Evolutionary conservation across 2,888 invertebrate species (phyloP), one percentile per base, ranked within the genome.

Genomic region (Lepidocyrtoides sp.): DNA sequence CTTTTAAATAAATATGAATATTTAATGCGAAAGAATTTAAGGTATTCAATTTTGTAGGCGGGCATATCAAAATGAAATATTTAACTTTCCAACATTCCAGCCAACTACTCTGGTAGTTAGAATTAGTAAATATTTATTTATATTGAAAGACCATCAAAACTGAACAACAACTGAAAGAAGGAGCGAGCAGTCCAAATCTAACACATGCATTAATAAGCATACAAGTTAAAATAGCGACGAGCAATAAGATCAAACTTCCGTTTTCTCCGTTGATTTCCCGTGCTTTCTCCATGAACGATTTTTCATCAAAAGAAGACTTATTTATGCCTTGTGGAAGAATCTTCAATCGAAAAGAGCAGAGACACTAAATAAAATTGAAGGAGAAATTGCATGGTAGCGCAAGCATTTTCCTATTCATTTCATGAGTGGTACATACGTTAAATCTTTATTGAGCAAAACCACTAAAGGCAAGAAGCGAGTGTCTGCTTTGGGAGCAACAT

Each of bases 201-300:
- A n/a, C n/a, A n/a, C 7, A 36, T n/a, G 14, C 66, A 66, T 66
- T 66, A 66, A 36, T 20, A 44, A 75, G 23, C 23, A 48, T 44
- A 23, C 44, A 44, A 44, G 44, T 48, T 48, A 23, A 75, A 75
- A 7, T 26, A 12, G 26, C n/a, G 48, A 26, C 26, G 75, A 77
- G 85, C 84, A 84, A 84, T 85, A 86, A 88, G 82, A 51, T 79
- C 87, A 88, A 75, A 88, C 88, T 82, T 88, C 81, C 88, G 81
- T 57, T 81, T 87, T 81, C 79, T 63, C 66, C 23, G 44, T 51
- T 66, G 87, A 79, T 79, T 87, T 87, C 48, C 48, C 32, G 41
- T 20, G 29, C 77, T 79, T 87, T 88, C 81, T 72, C 69, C 79
- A 32, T 81, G 32, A 60, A 12, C 72, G 72, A 54, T 88, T 88